Evolutionary conservation across 2,888 invertebrate species (phyloP), one percentile per base, ranked within the genome.

Genomic region (Synergus itoensis): DNA sequence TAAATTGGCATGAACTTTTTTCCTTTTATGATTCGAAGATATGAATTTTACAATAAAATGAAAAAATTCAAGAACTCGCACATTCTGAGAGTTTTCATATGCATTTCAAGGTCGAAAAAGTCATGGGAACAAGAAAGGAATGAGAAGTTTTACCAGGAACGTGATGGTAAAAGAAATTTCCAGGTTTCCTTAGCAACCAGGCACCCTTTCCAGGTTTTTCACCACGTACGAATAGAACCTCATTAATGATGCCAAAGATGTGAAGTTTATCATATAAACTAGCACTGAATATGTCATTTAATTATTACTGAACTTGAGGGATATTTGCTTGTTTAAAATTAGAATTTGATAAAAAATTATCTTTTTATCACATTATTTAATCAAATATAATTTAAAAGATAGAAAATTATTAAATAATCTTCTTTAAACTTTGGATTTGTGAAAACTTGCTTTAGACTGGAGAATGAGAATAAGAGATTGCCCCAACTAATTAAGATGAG

Each of bases 141-240:
- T 28, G 21, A 36, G 11, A 53, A 73, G 53, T 73, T 73, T 73
- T 48, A 28, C 48, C 48, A 28, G 21, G 14, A 53, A 69, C 16
- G 45, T 69, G 28, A 43, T 28, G 21, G 14, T 28, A 69, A 69
- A 69, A 69, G 36, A 69, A 69, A 16, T 28, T 48, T 69, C 28
- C 14, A 16, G 48, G 36, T 69, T 69, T n/a, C 69, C 69, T 69
- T 48, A 48, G 69, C 69, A 69, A 69, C 69, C 14, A 21, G 28
- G 28, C 48, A 69, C 28, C 14, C 36, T 36, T 36, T 53, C n/a
- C 41, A 18, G n/a, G 45, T 14, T 16, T 48, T 21, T 48, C 45
- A 18, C 21, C 7, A 69, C 18, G 21, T 28, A 48, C 16, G 69
- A 48, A 28, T 14, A 69, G 16, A 69, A 48, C 18, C 16, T 48